Evolutionary conservation across 2,888 invertebrate genomes (phyloP).

Genomic region (Mesorhabditis belari): DNA sequence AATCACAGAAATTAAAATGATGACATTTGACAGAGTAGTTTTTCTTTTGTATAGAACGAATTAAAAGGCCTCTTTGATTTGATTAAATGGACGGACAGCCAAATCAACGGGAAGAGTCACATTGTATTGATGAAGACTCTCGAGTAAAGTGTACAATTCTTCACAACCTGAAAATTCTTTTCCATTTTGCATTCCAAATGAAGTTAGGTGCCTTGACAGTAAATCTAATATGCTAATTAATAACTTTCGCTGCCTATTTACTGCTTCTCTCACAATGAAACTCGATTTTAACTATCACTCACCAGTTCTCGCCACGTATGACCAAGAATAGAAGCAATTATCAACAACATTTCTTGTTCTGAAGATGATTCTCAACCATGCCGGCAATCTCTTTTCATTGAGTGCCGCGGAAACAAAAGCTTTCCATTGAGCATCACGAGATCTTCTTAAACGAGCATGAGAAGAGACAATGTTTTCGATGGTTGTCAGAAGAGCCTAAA

Average conservation of each 20-base stretch:
- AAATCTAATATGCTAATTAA: background rate
- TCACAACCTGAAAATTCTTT: conserved; percentile 71
- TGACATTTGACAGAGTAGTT: too few species aligned
- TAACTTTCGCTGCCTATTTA: too few species aligned
- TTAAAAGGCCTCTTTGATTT: conserved; percentile 89
- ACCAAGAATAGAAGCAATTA: conserved; percentile 66
- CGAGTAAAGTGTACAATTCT: conserved; percentile 82
- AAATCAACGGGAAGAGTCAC: conserved; percentile 92
- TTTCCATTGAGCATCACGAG: conserved; percentile 92
- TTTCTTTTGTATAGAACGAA: too few species aligned
- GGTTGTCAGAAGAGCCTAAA: conserved; percentile 75
- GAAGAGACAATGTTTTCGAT: conserved; percentile 85
- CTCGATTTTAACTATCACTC: background rate
- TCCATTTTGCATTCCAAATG: background rate
- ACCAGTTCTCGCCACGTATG: conserved; percentile 88
- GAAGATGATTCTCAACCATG: conserved; percentile 82
- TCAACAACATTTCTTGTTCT: conserved; percentile 65
- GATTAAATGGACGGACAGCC: conserved; percentile 90
- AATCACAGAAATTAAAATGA: background rate
- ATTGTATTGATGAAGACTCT: conserved; percentile 73
- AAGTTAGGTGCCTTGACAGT: background rate
- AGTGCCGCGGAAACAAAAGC: conserved; percentile 92
- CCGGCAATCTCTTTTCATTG: conserved; percentile 82
- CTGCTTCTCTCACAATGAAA: too few species aligned
- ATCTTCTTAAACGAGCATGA: conserved; percentile 84